Conservation (phyloP, 2,797 vertebrate genomes). For the Chlorospingus flavigularis region DNA sequence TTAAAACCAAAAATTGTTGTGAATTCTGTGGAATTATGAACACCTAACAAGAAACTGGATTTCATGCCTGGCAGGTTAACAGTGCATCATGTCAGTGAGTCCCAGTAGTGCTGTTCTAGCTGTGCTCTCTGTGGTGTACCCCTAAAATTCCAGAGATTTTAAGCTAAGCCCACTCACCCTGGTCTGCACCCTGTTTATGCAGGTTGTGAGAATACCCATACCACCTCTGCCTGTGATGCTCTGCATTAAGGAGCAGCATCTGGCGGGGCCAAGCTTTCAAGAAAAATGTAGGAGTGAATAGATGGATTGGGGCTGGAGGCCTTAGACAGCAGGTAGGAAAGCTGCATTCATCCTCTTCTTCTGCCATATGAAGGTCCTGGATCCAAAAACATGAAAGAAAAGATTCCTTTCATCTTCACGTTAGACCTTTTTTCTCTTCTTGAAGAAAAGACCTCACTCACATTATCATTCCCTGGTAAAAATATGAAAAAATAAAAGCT, state of each 20-base stretch:
- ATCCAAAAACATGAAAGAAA: background rate
- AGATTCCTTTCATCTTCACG: background rate
- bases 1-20: background rate
- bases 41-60: background rate
- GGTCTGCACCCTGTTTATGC: background rate
- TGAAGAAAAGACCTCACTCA: background rate
- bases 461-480: background rate
- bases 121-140: background rate
- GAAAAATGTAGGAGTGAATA: background rate
- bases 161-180: background rate
- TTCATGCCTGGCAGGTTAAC: background rate
- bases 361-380: background rate
- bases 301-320: background rate
- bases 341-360: background rate
- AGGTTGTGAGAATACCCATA: background rate
- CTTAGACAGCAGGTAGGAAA: background rate
- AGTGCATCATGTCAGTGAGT: fast-evolving
- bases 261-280: background rate
- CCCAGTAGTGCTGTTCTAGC: background rate
- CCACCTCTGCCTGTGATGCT: background rate
- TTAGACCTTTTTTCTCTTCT: background rate
- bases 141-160: conserved; percentile 27
- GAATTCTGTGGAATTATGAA: conserved; percentile 2
- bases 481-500: background rate
- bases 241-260: background rate